Evolutionary conservation across 2,888 invertebrate species (phyloP).

Genomic region (Volucella inflata): DNA sequence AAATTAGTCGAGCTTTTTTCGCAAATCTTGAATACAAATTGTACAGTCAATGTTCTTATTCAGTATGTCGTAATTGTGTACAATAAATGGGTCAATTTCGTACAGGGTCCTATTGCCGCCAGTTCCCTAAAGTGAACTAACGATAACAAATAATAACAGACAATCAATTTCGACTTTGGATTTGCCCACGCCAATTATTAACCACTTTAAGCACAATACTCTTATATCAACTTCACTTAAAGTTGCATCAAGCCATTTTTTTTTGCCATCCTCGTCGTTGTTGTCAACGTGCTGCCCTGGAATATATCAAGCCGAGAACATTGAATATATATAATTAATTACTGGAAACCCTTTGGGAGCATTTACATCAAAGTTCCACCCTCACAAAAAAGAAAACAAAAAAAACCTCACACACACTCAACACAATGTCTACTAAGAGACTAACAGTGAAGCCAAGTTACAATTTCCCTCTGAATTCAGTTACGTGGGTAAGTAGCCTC

Average conservation of each 20-base stretch:
- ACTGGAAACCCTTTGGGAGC: conserved; percentile 29
- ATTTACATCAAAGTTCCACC: conserved; percentile 4
- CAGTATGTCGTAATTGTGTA: no score
- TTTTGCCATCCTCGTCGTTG: conserved; percentile 2
- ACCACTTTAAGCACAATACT: conserved; percentile 45
- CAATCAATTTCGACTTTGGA: not conserved
- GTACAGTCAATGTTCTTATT: no score
- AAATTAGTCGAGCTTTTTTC: no score
- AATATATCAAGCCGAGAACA: conserved; percentile 32
- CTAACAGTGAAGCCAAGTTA: conserved; percentile 26
- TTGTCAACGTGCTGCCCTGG: not conserved
- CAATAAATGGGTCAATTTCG: no score
- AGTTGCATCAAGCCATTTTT: conserved; percentile 27
- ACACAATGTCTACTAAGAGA: not conserved
- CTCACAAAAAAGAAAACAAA: not conserved
- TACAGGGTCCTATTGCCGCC: no score
- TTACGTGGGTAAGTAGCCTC: conserved; percentile 23
- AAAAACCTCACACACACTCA: not conserved
- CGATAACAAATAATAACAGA: no score
- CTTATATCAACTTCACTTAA: conserved; percentile 60
- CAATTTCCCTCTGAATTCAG: conserved; percentile 27
- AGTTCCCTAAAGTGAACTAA: no score
- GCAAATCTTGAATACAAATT: no score
- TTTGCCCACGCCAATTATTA: no score
- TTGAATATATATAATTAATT: conserved; percentile 48